Percentiles rank a stretch among this genome's conserved stretches.
phyloP scores from a whole-genome alignment of 2,797 vertebrate species.

The Sebastiscus albofasciatus region DNA sequence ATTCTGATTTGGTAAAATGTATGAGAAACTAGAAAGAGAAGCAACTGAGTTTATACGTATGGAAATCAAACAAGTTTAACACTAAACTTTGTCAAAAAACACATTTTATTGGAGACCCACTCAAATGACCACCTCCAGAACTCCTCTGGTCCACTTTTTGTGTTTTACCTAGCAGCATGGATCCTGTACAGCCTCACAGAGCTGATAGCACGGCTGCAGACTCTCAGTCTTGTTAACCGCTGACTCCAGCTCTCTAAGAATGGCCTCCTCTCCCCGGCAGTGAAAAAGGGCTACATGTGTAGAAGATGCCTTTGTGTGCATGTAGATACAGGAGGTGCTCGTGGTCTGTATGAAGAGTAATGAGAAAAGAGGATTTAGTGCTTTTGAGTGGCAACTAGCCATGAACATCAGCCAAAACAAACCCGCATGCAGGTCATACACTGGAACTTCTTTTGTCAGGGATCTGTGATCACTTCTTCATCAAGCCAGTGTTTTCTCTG shows the following conservation, averaged over 20 bases:
- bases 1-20: no score
- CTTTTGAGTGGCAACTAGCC: constrained; percentile 58
- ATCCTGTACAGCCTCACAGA: neutral
- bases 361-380: constrained; percentile 38
- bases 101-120: no score
- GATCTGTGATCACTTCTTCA: constrained; percentile 70
- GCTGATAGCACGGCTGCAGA: neutral
- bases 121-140: neutral
- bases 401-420: constrained; percentile 71
- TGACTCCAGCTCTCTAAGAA: neutral
- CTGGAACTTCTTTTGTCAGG: constrained; percentile 60
- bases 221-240: neutral
- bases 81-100: no score
- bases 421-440: constrained; percentile 50
- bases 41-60: rapidly evolving
- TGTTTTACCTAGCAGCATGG: neutral
- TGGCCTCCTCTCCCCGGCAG: neutral
- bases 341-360: constrained; percentile 7
- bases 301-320: neutral
- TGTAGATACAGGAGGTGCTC: constrained; percentile 9
- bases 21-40: no score
- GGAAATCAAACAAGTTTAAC: no score
- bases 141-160: neutral
- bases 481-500: constrained; percentile 70
- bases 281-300: neutral